Conservation (phyloP, 2,888 invertebrate genomes). For the Oeneis ivallda region DNA sequence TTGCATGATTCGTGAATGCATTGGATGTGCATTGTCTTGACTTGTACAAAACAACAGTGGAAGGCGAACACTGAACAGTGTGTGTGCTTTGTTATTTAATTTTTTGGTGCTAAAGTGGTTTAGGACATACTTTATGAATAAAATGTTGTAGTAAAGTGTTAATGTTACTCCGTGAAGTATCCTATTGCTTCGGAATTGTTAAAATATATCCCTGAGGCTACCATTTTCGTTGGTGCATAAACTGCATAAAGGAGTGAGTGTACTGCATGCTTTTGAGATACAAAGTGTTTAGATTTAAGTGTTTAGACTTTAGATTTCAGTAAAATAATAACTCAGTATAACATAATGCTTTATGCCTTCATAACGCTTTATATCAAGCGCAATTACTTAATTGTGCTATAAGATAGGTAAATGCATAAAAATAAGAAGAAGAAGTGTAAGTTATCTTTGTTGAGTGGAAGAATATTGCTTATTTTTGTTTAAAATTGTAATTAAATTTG, state of each 20-base stretch:
- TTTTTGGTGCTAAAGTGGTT: conserved; percentile 33
- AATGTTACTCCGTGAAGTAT: conserved; percentile 8
- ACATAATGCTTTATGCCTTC: background rate
- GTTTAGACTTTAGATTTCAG: no score
- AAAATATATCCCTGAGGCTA: conserved; percentile 13
- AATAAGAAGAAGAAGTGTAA: background rate
- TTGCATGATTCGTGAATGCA: conserved; percentile 13
- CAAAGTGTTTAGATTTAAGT: conserved; percentile 3
- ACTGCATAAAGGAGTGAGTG: conserved; percentile 36
- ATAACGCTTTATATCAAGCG: background rate
- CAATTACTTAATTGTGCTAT: background rate
- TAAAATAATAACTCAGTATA: conserved; percentile 9
- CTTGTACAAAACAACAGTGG: conserved; percentile 36
- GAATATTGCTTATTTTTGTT: background rate
- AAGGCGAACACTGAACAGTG: conserved; percentile 30
- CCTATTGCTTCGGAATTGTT: background rate
- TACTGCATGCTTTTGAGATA: conserved; percentile 22
- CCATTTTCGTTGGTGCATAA: conserved; percentile 28
- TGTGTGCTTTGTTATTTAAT: conserved; percentile 42
- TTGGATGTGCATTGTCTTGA: background rate
- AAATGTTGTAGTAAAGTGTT: conserved; percentile 21
- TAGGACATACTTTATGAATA: conserved; percentile 24
- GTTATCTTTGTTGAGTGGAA: background rate
- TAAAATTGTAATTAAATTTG: background rate
- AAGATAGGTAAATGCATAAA: background rate